These are phyloP conservation scores for Oryzias melastigma DNA, from an alignment of 2,113 vertebrate species.

Conservation along the genomic window DNA sequence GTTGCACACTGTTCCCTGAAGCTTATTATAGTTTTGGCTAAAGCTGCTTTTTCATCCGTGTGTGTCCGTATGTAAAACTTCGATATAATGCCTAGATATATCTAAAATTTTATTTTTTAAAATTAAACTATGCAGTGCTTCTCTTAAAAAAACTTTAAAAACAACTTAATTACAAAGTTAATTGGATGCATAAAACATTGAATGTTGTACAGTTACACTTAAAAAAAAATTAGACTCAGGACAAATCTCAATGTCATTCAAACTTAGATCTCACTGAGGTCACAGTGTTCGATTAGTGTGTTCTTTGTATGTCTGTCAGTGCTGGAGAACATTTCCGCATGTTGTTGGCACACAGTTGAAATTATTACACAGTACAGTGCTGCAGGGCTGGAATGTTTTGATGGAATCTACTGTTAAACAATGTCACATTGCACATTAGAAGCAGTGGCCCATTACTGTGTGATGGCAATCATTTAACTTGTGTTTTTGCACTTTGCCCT, in stretches of 20 bases:
- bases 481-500: neutral
- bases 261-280: neutral
- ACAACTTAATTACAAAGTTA: no score
- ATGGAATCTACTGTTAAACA: slow-evolving; percentile 31
- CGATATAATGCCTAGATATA: no score
- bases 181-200: neutral
- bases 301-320: slow-evolving; percentile 10
- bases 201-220: neutral
- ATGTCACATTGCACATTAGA: slow-evolving; percentile 43
- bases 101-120: no score
- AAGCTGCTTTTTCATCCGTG: no score
- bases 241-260: neutral
- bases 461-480: slow-evolving; percentile 23
- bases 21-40: no score
- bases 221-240: no score
- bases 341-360: slow-evolving; percentile 18
- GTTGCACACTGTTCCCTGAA: slow-evolving; percentile 23
- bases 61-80: no score
- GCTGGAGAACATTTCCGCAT: slow-evolving; percentile 3
- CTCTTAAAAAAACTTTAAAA: no score
- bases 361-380: slow-evolving; percentile 11
- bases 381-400: slow-evolving; percentile 19
- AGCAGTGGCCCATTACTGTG: slow-evolving; percentile 4
- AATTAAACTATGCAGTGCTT: no score
- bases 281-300: slow-evolving; percentile 1